Percentiles rank a stretch among this genome's conserved stretches.
phyloP scores from a whole-genome alignment of 2,797 vertebrate genomes.

The Pachyuromys duprasi region DNA sequence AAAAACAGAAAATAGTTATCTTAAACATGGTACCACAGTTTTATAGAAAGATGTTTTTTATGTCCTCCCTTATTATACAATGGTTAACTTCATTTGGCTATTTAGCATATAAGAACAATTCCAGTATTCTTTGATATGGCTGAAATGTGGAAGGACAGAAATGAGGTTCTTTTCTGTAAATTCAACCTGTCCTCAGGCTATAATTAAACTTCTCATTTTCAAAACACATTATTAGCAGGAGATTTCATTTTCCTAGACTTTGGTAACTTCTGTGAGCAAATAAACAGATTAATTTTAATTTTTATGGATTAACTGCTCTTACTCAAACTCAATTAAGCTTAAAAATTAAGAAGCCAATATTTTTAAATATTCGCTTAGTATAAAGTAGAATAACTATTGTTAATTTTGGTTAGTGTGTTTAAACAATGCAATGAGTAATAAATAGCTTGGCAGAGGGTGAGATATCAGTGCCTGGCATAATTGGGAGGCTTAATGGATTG shows the following conservation, averaged over 20 bases:
- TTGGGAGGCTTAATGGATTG: neutral
- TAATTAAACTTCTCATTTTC: conserved; percentile 64
- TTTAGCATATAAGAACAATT: conserved; percentile 55
- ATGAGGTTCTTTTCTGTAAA: conserved; percentile 34
- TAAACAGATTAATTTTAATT: conserved; percentile 42
- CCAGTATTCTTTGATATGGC: conserved; percentile 44
- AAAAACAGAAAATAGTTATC: conserved; percentile 57
- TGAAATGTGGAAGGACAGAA: conserved; percentile 57
- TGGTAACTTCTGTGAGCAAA: conserved; percentile 56
- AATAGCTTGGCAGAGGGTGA: too few relatives aligned
- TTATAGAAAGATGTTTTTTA: neutral
- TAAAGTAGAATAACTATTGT: conserved; percentile 16
- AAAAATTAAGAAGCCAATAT: conserved; percentile 46
- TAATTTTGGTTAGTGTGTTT: neutral
- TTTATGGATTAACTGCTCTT: conserved; percentile 33
- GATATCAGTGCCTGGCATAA: neutral
- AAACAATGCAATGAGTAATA: neutral
- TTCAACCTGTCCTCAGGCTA: conserved; percentile 63
- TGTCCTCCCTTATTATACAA: conserved; percentile 19
- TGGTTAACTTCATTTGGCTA: conserved; percentile 47
- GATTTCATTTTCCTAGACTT: conserved; percentile 56
- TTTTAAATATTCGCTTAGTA: neutral
- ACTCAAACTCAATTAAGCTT: conserved; percentile 57
- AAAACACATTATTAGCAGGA: conserved; percentile 51
- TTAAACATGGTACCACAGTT: conserved; percentile 35